phyloP scores from a whole-genome alignment of 2,113 vertebrate genomes.

The Dicrurus megarhynchus region DNA sequence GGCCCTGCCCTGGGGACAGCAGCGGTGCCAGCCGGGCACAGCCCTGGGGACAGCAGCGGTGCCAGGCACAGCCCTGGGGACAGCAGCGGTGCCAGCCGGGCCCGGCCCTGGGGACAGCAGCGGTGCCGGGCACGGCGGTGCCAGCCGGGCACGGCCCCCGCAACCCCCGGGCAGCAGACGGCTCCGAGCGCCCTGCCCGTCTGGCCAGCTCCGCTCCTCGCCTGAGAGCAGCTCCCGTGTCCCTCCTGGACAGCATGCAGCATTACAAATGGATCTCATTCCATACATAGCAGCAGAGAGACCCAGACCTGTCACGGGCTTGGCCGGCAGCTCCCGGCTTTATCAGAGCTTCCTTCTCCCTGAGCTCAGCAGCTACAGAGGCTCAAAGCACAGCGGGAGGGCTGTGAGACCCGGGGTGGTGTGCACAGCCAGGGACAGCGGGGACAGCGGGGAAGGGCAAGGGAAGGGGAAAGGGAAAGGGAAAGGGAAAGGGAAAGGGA shows the following conservation, averaged over 20 bases:
- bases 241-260: not conserved
- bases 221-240: not conserved
- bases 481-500: not conserved
- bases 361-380: not conserved
- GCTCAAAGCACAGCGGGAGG: not conserved
- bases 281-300: not conserved
- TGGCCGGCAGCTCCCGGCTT: not conserved
- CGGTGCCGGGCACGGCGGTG: too few relatives aligned
- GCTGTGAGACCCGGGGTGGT: not conserved
- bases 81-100: too few relatives aligned
- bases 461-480: not conserved
- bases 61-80: too few relatives aligned
- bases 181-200: accelerated
- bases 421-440: not conserved
- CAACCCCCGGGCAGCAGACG: too few relatives aligned
- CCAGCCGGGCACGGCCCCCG: not conserved
- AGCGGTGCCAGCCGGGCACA: too few relatives aligned
- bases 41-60: too few relatives aligned
- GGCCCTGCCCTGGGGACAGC: too few relatives aligned
- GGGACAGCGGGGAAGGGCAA: not conserved
- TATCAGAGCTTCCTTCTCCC: not conserved
- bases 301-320: not conserved
- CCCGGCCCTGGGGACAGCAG: too few relatives aligned
- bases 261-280: not conserved
- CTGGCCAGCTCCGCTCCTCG: not conserved